Evolutionary conservation across 2,888 invertebrate genomes (phyloP).

Genomic region (Suillia variegata): DNA sequence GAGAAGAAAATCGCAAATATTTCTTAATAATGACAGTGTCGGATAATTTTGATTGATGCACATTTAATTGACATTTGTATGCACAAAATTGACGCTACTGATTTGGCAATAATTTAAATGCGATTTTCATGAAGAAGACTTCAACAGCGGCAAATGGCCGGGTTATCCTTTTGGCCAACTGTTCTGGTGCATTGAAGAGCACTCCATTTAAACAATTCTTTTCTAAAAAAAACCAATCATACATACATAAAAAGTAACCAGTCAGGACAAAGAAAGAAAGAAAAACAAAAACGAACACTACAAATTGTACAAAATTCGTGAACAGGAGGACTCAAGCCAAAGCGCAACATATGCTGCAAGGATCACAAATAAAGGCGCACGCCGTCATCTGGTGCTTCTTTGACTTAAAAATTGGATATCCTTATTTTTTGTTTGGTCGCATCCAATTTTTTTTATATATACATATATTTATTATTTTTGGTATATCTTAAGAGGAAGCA

Average conservation of each 20-base stretch:
- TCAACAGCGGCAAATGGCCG: conserved; percentile 11
- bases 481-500: conserved; percentile 35
- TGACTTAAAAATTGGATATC: conserved; percentile 55
- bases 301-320: conserved; percentile 10
- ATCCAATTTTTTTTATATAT: conserved; percentile 34
- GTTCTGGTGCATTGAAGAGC: conserved; percentile 29
- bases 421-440: conserved; percentile 30
- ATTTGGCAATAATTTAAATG: conserved; percentile 6
- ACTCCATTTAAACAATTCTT: too few relatives aligned
- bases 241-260: too few relatives aligned
- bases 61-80: conserved; percentile 28
- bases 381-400: conserved; percentile 60
- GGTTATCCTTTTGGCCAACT: too few relatives aligned
- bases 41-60: conserved; percentile 48
- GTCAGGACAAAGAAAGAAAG: conserved; percentile 41
- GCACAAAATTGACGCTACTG: conserved; percentile 11
- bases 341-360: conserved; percentile 53
- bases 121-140: neutral
- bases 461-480: conserved; percentile 21
- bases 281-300: conserved; percentile 34
- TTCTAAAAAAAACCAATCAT: too few relatives aligned
- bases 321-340: conserved; percentile 38
- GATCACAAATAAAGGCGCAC: conserved; percentile 49
- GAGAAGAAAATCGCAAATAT: neutral
- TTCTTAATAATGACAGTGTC: neutral